Base-by-base conservation (phyloP, 2,113 vertebrate genomes). In the Sturnus vulgaris region DNA sequence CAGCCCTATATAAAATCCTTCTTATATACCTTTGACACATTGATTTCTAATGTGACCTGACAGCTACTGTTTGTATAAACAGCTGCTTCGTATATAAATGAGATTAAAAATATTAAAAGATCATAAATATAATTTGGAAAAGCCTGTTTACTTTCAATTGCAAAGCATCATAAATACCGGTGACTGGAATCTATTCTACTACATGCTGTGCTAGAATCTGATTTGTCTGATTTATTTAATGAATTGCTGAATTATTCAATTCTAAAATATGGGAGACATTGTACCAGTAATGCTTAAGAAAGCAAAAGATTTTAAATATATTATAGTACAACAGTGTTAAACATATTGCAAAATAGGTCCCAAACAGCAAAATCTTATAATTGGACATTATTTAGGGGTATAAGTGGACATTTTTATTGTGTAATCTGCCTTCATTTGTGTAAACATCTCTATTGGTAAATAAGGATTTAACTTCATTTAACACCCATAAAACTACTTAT, bases 391-490 rank as follows among this genome's bases (percentile, higher is more conserved):
- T 90, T 93, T 92, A 95, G 35, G 61, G 12, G 22, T 87, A 40
- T 91, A 95, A 86, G 52, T 79, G 70, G 82, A 82, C 35, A 5
- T 50, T 87, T 93, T 93, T 76, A 95, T 82, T 91, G 44, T 55
- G 49, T 79, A 84, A 95, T 92, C 50, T 72, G 21, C 91, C 84
- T 92, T 92, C 61, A 55, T 84, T 91, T 91, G 57, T 82, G 47
- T 39, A 33, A 95, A 82, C 10, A 65, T 35, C 40, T 83, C 49
- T 28, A 42, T 66, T 72, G 55, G 63, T 93, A 92, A 89, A 92
- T 69, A 89, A 91, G 70, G 73, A 61, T 46, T 94, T 93, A 94
- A 93, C 59, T 88, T 80, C 53, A 64, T 89, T 95, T 95, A 95
- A 95, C 86, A 94, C 57, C 57, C 70, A 65, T 89, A 72, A 91